Conservation (phyloP, 2,113 vertebrate genomes). For the Sinocyclocheilus rhinocerous region DNA sequence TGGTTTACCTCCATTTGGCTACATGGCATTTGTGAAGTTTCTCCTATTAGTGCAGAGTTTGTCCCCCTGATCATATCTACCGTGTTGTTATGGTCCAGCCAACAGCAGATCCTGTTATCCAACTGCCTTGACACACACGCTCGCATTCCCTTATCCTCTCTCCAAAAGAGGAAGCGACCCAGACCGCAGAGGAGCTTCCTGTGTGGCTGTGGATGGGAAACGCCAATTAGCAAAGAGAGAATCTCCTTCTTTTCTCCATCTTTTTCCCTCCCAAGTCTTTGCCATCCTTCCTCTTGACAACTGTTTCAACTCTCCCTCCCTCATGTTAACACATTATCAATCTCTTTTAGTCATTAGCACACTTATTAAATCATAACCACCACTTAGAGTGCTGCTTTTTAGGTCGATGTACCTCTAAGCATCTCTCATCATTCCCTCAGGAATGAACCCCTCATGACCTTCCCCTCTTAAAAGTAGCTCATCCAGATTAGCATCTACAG, state of each 20-base stretch:
- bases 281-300: neutral
- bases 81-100: conserved; percentile 11
- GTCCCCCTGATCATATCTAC: conserved; percentile 5
- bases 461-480: conserved; percentile 7
- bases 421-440: neutral
- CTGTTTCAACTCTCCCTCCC: neutral
- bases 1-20: conserved; percentile 26
- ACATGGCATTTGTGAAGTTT: conserved; percentile 1
- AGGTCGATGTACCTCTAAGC: too few species aligned
- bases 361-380: neutral
- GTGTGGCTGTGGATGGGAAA: conserved; percentile 77
- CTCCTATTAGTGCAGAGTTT: neutral
- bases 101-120: conserved; percentile 29
- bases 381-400: neutral
- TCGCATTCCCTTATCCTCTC: conserved; percentile 44
- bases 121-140: conserved; percentile 18
- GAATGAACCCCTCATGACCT: neutral
- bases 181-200: conserved; percentile 75
- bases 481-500: conserved; percentile 40
- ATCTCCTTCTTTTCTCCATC: neutral
- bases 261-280: neutral
- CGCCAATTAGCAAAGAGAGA: conserved; percentile 55
- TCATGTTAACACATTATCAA: neutral
- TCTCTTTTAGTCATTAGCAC: neutral
- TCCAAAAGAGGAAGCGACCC: conserved; percentile 74